These are phyloP conservation scores for Diglossa brunneiventris DNA, from an alignment of 2,113 vertebrate species.

Conservation along the genomic window DNA sequence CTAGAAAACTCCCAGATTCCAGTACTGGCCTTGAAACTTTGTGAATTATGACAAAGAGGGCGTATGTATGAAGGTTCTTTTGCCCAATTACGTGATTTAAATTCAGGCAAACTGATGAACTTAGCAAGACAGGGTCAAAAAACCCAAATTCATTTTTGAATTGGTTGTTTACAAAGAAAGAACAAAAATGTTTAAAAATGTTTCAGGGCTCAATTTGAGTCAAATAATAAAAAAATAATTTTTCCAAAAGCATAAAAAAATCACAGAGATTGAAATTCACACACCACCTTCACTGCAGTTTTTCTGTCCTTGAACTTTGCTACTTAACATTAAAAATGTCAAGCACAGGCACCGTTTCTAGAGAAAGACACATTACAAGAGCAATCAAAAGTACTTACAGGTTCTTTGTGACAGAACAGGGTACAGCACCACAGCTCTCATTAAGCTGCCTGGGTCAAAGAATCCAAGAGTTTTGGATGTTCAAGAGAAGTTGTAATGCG, in stretches of 20 bases:
- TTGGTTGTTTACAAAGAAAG: neutral
- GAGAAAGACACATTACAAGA: neutral
- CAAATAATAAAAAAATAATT: neutral
- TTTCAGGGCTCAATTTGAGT: neutral
- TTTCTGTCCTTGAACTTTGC: neutral
- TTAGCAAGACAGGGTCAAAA: neutral
- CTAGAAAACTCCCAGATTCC: neutral
- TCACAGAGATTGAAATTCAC: neutral
- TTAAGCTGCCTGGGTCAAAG: neutral
- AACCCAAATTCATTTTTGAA: neutral
- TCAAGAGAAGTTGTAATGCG: neutral
- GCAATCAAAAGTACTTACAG: neutral
- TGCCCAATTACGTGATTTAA: neutral
- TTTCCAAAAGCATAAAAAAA: neutral
- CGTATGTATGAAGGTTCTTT: neutral
- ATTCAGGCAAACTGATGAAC: neutral
- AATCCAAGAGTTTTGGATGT: neutral
- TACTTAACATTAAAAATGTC: neutral
- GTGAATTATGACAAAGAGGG: neutral
- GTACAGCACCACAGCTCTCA: neutral
- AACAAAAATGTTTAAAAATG: neutral
- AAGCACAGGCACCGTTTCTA: neutral
- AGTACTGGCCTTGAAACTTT: neutral
- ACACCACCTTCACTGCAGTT: neutral
- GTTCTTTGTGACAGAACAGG: neutral